Conservation (phyloP, 1,140 invertebrate species). For the Adoxophyes honmai region DNA sequence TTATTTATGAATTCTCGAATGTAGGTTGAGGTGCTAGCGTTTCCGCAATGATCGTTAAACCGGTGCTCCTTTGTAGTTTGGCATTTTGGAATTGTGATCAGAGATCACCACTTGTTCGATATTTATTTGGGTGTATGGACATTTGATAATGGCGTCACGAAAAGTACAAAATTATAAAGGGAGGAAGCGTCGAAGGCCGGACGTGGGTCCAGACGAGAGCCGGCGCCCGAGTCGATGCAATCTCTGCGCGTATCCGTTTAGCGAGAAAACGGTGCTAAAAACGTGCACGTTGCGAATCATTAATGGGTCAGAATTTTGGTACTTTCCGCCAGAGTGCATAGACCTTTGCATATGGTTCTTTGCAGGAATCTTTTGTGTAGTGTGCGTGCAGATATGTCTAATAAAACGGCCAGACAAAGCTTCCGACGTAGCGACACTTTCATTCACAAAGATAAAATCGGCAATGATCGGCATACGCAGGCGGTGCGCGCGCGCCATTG, state of each 20-base stretch:
- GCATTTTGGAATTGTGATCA: no score
- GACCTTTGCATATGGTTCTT: not conserved
- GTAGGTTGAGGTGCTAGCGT: constrained; percentile 36
- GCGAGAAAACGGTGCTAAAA: constrained; percentile 56
- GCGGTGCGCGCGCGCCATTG: constrained; percentile 43
- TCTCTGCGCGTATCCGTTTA: constrained; percentile 46
- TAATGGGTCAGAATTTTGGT: constrained; percentile 40
- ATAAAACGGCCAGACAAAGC: constrained; percentile 6
- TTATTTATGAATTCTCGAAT: constrained; percentile 49
- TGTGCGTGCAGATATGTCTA: not conserved
- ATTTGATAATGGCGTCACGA: no score
- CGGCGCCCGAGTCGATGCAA: constrained; percentile 64
- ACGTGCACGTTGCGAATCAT: constrained; percentile 48
- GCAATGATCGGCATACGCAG: constrained; percentile 36
- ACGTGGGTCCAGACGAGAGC: constrained; percentile 46
- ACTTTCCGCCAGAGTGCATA: not conserved
- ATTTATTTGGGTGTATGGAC: no score
- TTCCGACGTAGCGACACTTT: constrained; percentile 28
- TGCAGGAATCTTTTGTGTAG: not conserved
- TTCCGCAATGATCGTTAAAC: constrained; percentile 14
- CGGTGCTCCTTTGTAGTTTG: not conserved
- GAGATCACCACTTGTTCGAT: no score
- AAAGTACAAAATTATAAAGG: constrained; percentile 35
- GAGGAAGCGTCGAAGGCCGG: constrained; percentile 59
- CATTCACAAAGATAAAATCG: constrained; percentile 60